Base-by-base conservation (phyloP, 2,797 vertebrate genomes). In the Falco columbarius region DNA sequence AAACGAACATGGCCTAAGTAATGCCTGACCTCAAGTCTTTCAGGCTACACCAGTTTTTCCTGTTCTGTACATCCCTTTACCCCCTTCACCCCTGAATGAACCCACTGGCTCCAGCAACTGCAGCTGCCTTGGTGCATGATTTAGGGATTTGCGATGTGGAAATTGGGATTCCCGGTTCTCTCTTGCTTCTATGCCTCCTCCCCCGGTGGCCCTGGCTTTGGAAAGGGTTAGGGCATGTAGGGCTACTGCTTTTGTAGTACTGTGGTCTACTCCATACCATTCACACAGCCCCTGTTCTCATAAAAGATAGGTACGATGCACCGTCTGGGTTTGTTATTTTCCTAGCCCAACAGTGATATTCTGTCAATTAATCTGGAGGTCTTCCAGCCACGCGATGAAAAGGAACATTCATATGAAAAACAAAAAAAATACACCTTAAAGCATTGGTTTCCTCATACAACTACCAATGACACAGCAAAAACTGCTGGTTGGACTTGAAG, bases 171-270 rank as follows among this genome's bases (percentile, higher is more conserved):
- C 26, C 7, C 0, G 0, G 3, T 14, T 38, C 11, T 46, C 38
- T 46, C 10, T 1, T 2, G 8, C 32, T 75, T 23, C 61, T 7
- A 13, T 3, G 26, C 18, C 2, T 51, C 40, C 12, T 47, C 10
- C 16, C 36, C 7, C 8, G 2, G 14, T 9, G 9, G 8, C 16
- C 34, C 55, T 46, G 38, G 36, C 47, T 92, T 71, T 71, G 16
- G 42, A 32, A 89, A 32, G 10, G 7, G 21, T n/a, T 26, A 3
- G 11, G 36, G 11, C 13, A 18, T 0, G 0, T 0, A 13, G 13
- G 4, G 3, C 1, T 76, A 9, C 19, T 34, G 20, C 9, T 14
- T 62, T 29, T n/a, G 8, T 5, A 72, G 18, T 1, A 1, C 42
- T 17, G 15, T 21, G 27, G 34, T 27, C 32, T 40, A 49, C n/a